Evolutionary conservation across 2,797 vertebrate genomes (phyloP).

Genomic region (Lycodopsis pacificus): DNA sequence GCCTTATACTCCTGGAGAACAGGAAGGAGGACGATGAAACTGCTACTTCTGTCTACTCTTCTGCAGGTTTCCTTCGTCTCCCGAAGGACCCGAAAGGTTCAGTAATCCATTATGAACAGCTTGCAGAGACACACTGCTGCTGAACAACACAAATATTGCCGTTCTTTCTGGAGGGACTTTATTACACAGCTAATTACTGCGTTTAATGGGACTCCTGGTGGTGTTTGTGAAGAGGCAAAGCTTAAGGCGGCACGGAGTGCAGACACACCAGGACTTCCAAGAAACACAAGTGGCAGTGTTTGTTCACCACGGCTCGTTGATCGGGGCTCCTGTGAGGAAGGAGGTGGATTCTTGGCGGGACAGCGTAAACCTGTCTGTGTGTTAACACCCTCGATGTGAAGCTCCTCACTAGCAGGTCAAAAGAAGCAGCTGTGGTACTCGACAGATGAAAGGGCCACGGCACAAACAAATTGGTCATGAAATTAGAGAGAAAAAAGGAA

Average conservation of each 20-base stretch:
- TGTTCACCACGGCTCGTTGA: background rate
- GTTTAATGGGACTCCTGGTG: slow-evolving; percentile 18
- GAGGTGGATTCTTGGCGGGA: background rate
- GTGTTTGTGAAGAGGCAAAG: slow-evolving; percentile 13
- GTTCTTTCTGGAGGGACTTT: slow-evolving; percentile 9
- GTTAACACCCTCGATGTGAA: background rate
- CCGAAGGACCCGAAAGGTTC: background rate
- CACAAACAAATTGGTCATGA: background rate
- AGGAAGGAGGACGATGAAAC: background rate
- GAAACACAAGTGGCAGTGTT: background rate
- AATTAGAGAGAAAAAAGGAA: background rate
- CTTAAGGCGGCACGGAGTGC: background rate
- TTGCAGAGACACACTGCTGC: background rate
- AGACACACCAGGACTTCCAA: background rate
- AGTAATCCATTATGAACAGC: slow-evolving; percentile 1
- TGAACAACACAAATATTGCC: background rate
- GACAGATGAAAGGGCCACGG: background rate
- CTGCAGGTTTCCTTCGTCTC: background rate
- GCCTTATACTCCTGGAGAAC: slow-evolving; percentile 90
- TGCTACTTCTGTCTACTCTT: background rate
- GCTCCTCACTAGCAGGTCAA: background rate
- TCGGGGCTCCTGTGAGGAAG: background rate
- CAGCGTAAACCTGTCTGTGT: background rate
- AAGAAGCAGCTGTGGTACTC: background rate
- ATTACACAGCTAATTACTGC: slow-evolving; percentile 24